phyloP scores from a whole-genome alignment of 2,797 vertebrate genomes.

The Propithecus perrieri region DNA sequence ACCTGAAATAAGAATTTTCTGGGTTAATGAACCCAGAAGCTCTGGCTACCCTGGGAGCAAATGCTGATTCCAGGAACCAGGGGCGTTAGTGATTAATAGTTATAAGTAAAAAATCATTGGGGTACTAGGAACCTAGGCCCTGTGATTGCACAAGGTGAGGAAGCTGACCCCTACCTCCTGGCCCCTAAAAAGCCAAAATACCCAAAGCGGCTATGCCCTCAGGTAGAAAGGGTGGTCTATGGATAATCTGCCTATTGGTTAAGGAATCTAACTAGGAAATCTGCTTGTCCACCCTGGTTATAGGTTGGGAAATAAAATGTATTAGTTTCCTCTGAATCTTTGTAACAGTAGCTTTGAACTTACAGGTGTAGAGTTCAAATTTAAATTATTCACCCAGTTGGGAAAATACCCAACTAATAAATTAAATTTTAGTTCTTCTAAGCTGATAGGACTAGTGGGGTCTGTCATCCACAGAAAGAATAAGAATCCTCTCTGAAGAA shows the following conservation, averaged over 20 bases:
- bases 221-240: neutral
- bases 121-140: neutral
- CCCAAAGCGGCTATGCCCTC: neutral
- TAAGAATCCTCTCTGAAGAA: conserved; percentile 27
- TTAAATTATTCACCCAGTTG: neutral
- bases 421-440: conserved; percentile 34
- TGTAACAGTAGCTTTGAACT: neutral
- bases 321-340: neutral
- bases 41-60: neutral
- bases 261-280: neutral
- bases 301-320: conserved; percentile 3
- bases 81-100: neutral
- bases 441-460: neutral
- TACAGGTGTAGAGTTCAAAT: conserved; percentile 13
- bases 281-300: neutral
- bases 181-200: neutral
- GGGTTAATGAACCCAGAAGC: neutral
- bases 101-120: neutral
- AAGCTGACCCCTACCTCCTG: neutral
- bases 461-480: conserved; percentile 37
- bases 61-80: neutral
- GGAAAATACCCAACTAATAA: conserved; percentile 34
- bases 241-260: neutral
- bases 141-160: neutral
- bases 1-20: conserved; percentile 21